Percentiles rank a stretch among this genome's conserved stretches.
Conservation (phyloP, 1,140 invertebrate genomes). For the Calephelis nemesis region DNA sequence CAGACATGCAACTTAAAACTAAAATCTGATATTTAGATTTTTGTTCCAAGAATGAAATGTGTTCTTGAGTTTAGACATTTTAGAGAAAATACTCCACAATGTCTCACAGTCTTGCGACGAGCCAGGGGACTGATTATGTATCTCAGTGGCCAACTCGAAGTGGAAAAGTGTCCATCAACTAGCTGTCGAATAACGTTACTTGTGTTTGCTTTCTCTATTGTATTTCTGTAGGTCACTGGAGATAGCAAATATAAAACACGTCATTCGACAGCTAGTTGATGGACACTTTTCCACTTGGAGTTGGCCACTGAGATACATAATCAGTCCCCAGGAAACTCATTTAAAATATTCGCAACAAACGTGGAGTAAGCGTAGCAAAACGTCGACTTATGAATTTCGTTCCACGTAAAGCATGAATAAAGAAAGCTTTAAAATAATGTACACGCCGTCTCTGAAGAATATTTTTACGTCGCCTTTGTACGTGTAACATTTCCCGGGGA, state of each 20-base stretch:
- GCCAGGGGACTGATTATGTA: background rate
- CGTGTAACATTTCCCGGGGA: background rate
- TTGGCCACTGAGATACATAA: too few relatives aligned
- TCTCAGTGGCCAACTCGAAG: too few relatives aligned
- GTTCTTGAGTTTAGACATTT: slow-evolving; percentile 34
- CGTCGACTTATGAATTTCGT: slow-evolving; percentile 18
- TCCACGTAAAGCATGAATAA: slow-evolving; percentile 18
- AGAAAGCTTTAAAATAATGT: slow-evolving; percentile 19
- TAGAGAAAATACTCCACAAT: background rate
- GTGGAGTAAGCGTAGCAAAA: slow-evolving; percentile 9
- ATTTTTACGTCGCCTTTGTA: slow-evolving; percentile 15
- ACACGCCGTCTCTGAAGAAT: slow-evolving; percentile 12
- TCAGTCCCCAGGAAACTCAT: background rate
- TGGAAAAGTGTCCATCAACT: too few relatives aligned
- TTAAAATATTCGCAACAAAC: slow-evolving; percentile 17
- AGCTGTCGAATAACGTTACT: too few relatives aligned
- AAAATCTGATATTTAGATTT: too few relatives aligned
- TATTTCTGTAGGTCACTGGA: too few relatives aligned
- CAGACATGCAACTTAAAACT: too few relatives aligned
- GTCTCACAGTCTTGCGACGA: slow-evolving; percentile 7
- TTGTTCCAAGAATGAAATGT: too few relatives aligned
- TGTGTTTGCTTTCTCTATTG: too few relatives aligned
- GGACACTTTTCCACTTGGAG: too few relatives aligned
- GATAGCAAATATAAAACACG: too few relatives aligned
- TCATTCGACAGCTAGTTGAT: too few relatives aligned